Percentiles rank a stretch among this genome's conserved stretches.
These are phyloP conservation scores for Bombus picipes DNA, from an alignment of 1,140 invertebrate genomes.

Conservation along the genomic window DNA sequence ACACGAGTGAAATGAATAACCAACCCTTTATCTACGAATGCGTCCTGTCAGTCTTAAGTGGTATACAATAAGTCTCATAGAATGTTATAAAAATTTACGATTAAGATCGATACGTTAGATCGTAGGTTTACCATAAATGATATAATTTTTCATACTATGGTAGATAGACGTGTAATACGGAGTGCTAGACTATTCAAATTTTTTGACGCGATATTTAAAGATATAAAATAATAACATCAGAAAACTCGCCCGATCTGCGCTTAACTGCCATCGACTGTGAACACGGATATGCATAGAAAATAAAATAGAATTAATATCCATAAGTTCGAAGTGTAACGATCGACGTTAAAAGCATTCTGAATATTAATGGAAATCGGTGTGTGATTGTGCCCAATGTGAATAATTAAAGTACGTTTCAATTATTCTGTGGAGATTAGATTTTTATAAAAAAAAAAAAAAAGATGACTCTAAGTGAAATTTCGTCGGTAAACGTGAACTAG, in stretches of 20 bases:
- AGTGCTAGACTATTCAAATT: constrained; percentile 2
- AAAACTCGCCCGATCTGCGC: constrained; percentile 53
- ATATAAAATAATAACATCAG: neutral
- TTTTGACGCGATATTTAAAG: neutral
- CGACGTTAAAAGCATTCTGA: constrained; percentile 16
- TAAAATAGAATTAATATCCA: constrained; percentile 35
- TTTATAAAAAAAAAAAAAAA: constrained; percentile 43
- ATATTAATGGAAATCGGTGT: constrained; percentile 39
- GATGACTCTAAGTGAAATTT: constrained; percentile 2
- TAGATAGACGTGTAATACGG: constrained; percentile 1
- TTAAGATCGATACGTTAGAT: neutral
- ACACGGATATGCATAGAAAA: constrained; percentile 47
- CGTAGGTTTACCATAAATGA: neutral
- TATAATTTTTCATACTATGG: constrained; percentile 23
- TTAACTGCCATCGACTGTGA: constrained; percentile 53
- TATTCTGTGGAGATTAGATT: constrained; percentile 55
- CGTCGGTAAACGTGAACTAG: constrained; percentile 1
- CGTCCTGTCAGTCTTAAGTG: constrained; percentile 28
- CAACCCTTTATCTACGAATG: neutral
- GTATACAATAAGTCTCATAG: constrained; percentile 15
- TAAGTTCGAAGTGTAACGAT: constrained; percentile 45
- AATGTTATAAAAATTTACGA: constrained; percentile 2
- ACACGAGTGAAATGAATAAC: constrained; percentile 21
- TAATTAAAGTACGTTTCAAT: constrained; percentile 49
- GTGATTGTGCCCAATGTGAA: constrained; percentile 50